These are phyloP conservation scores for Oasisia sp. DNA, from an alignment of 2,888 invertebrate genomes.

Conservation along the genomic window DNA sequence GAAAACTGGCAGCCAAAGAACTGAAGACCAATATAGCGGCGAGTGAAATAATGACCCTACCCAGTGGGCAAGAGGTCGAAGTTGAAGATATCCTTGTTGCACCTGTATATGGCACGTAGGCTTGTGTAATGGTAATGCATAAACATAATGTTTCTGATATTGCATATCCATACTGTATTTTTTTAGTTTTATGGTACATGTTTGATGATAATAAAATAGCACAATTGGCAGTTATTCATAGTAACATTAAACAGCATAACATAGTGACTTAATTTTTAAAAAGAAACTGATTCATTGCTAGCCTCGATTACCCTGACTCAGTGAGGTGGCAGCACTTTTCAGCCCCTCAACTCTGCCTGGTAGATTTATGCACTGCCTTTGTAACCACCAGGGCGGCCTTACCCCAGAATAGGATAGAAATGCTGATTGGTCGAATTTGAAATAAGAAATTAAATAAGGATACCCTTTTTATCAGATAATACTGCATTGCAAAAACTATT, in stretches of 20 bases:
- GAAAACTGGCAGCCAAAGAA: constrained; percentile 82
- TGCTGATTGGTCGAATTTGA: too few species aligned
- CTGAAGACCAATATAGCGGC: constrained; percentile 78
- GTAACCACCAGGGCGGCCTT: too few species aligned
- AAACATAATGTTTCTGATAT: background rate
- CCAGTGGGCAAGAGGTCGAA: constrained; percentile 78
- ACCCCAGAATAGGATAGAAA: too few species aligned
- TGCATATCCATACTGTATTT: background rate
- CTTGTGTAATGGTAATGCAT: background rate
- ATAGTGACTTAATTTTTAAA: background rate
- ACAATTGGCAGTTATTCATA: too few species aligned
- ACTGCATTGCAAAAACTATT: too few species aligned
- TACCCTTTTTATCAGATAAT: too few species aligned
- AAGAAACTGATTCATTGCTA: background rate
- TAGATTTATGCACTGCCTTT: too few species aligned
- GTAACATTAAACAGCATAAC: background rate
- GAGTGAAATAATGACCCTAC: constrained; percentile 76
- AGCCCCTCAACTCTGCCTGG: too few species aligned
- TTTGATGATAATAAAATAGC: background rate
- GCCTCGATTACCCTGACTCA: too few species aligned
- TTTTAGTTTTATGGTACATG: background rate
- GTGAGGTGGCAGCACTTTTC: too few species aligned
- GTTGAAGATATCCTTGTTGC: constrained; percentile 66
- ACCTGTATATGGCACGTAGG: background rate
- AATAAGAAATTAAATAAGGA: too few species aligned